phyloP scores from a whole-genome alignment of 2,797 vertebrate species.

The Ara ararauna region DNA sequence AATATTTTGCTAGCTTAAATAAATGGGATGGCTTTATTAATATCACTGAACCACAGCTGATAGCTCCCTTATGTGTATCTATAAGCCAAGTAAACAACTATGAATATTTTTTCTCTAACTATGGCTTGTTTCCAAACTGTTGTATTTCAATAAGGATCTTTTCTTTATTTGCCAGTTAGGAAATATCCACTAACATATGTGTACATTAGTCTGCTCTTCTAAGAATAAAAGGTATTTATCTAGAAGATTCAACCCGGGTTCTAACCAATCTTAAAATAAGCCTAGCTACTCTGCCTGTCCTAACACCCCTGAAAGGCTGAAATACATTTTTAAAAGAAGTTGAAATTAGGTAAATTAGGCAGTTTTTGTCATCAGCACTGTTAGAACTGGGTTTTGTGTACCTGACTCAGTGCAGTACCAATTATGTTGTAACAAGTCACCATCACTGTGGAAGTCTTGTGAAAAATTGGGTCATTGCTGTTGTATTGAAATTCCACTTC shows the following conservation, averaged over 20 bases:
- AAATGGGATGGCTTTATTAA: not conserved
- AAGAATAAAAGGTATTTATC: not conserved
- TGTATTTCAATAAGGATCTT: not conserved
- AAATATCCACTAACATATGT: not conserved
- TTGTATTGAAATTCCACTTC: not conserved
- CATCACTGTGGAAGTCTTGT: not conserved
- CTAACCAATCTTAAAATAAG: not conserved
- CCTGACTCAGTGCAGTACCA: not conserved
- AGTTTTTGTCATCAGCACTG: not conserved
- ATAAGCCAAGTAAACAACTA: not conserved
- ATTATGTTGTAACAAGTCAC: not conserved
- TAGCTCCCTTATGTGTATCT: not conserved
- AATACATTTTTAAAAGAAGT: not conserved
- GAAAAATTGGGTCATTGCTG: not conserved
- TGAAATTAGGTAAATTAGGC: not conserved
- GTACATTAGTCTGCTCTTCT: not conserved
- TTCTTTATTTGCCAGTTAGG: not conserved
- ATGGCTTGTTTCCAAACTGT: not conserved
- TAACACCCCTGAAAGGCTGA: not conserved
- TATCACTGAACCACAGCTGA: not conserved
- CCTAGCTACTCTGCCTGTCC: not conserved
- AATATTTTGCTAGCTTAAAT: not conserved
- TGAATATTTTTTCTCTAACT: not conserved
- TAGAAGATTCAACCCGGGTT: not conserved
- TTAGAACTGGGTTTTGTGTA: not conserved